Base-by-base conservation (phyloP, 2,888 invertebrate species). In the Pollenia griseotomentosa region DNA sequence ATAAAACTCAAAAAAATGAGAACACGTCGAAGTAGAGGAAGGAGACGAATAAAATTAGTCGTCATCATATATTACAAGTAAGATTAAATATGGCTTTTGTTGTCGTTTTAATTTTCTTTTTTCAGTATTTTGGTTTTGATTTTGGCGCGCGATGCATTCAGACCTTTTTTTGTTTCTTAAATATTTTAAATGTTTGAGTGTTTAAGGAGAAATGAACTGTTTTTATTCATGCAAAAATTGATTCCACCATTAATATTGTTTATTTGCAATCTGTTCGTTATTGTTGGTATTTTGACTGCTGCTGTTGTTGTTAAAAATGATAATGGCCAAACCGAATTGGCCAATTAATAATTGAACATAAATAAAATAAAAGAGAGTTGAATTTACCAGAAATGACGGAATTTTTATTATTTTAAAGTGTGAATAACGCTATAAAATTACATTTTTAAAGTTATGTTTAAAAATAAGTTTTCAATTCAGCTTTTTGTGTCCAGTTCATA, bases 241-340 rank as follows among this genome's bases (percentile, higher is more conserved):
- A 66, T 53, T 77, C n/a, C 40, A 23, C 14, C 46, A 33, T 46
- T 77, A 74, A 61, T 61, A 59, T 74, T 61, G 23, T 74, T 48
- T 11, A 59, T 73, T 23, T 74, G 42, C 42, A 55, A 55, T 73
- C 11, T 70, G n/a, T 70, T 44, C 11, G 55, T 57, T 71, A 57
- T 71, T 71, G 19, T 57, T 73, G 46, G 7, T 33, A 19, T 46
- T 19, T 33, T 33, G 6, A 33, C 33, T 3, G n/a, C 33, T 3
- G n/a, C n/a, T 61, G 42, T 61, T n/a, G 57, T 46, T 14, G 6
- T 46, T 73, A n/a, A 33, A 59, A 59, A 59, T 57, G 46, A 73
- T 73, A 59, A 73, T 57, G 59, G 11, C 23, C 59, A 59, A 65
- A 65, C 23, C 23, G 53, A 75, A 75, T 63, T 51, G 40, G 14